Percentiles rank a stretch among this genome's conserved stretches.
Conservation (phyloP, 2,888 invertebrate species). For the Callosobruchus maculatus region DNA sequence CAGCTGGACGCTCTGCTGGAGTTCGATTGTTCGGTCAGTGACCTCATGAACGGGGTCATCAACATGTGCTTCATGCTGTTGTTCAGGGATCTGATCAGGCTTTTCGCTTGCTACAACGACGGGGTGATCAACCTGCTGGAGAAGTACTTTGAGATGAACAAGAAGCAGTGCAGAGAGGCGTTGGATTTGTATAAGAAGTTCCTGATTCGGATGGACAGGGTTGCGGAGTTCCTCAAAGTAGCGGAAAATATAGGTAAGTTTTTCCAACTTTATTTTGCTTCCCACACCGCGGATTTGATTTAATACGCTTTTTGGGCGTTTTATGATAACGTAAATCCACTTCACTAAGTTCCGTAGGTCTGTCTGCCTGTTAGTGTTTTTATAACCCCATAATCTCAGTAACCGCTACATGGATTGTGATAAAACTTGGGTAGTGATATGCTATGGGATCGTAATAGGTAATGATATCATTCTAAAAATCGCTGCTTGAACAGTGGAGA, state of each 20-base stretch:
- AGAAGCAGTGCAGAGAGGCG: conserved; percentile 97
- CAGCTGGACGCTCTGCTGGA: conserved; percentile 95
- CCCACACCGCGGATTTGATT: no score
- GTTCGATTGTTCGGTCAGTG: conserved; percentile 97
- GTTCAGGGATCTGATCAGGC: conserved; percentile 96
- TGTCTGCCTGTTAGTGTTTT: no score
- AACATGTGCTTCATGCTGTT: conserved; percentile 99
- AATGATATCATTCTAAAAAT: no score
- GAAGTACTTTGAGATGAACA: conserved; percentile 99
- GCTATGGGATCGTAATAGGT: no score
- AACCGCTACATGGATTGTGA: no score
- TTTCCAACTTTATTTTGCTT: no score
- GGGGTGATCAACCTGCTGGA: conserved; percentile 98
- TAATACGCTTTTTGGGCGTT: no score
- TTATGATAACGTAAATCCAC: no score
- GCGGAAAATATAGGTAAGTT: conserved; percentile 64
- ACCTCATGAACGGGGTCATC: conserved; percentile 91
- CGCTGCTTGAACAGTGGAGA: no score
- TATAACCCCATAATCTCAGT: no score
- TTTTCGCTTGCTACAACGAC: conserved; percentile 99
- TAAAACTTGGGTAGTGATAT: no score
- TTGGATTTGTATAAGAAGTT: conserved; percentile 99
- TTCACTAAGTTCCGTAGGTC: no score
- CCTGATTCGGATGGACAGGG: conserved; percentile 97
- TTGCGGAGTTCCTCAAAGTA: conserved; percentile 96